Evolutionary conservation across 2,888 invertebrate genomes (phyloP), one percentile per base, ranked within the genome.

Genomic region (Rhodophaea formosa): DNA sequence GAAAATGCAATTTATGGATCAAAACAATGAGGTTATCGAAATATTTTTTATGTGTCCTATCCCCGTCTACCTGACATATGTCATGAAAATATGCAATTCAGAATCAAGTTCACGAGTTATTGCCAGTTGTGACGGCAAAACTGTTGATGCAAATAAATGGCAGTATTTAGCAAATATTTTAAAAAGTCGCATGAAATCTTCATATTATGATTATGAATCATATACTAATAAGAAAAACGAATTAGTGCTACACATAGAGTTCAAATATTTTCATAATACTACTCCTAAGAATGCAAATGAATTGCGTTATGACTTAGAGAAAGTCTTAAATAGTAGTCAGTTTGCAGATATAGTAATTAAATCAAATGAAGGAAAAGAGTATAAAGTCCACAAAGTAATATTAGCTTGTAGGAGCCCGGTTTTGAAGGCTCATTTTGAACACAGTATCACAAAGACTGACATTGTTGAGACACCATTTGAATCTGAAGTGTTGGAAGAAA

Each of bases 361-460:
- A 67, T 89, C 88, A 52, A 78, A 69, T 30, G 90, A 91, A 60
- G 77, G 76, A 7, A 67, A 70, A 14, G 87, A 89, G 59, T 88
- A 77, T 57, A 84, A 82, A 68, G 84, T 87, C 0, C 91, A 91
- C 57, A 91, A 90, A 63, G 88, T 86, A 30, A 82, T 91, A 1
- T 64, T 91, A 43, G 88, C 89, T 0, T 84, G 84, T 61, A 74
- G 90, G 23, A 91, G 91, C 74, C 80, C 76, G 16, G 90, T 91
- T 0, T 59, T 91, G 7, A 88, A 86, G 59, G 91, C 90, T 32
- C 85, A 89, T 64, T 91, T 91, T 70, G 84, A 88, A 58, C 90
- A 90, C 54, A 88, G 88, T 61, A 91, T 88, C 42, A 80, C 76
- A 17, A 90, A 91, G 69, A 90, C 88, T 7, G 90, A 90, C 62